phyloP scores from a whole-genome alignment of 2,113 vertebrate species.

The Cyanocitta stelleri region DNA sequence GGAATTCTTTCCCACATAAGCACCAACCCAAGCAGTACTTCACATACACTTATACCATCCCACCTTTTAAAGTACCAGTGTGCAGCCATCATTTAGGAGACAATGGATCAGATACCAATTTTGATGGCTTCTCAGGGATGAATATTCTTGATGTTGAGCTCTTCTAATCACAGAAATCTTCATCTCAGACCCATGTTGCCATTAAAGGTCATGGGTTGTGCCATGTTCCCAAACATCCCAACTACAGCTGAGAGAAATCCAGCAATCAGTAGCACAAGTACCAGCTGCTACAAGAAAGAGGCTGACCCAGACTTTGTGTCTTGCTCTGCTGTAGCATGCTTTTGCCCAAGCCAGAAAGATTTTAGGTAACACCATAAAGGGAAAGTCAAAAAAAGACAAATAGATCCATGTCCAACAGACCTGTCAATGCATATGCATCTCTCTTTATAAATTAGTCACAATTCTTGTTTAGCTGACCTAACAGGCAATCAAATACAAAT shows the following conservation, averaged over 20 bases:
- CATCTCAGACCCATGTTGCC: background rate
- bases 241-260: background rate
- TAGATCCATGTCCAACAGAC: background rate
- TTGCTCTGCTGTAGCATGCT: background rate
- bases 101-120: background rate
- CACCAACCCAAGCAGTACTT: background rate
- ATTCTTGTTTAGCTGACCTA: background rate
- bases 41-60: background rate
- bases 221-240: background rate
- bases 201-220: background rate
- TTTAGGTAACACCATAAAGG: background rate
- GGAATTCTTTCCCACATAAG: background rate
- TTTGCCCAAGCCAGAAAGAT: background rate
- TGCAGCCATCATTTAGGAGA: background rate
- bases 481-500: background rate
- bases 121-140: background rate
- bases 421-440: background rate
- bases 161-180: background rate
- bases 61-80: background rate
- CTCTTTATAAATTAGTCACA: background rate
- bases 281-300: background rate
- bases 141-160: fast-evolving
- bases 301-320: background rate
- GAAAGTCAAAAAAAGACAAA: background rate
- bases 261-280: background rate